Base-by-base conservation (phyloP, 2,888 invertebrate species). In the Nomada ferruginata region DNA sequence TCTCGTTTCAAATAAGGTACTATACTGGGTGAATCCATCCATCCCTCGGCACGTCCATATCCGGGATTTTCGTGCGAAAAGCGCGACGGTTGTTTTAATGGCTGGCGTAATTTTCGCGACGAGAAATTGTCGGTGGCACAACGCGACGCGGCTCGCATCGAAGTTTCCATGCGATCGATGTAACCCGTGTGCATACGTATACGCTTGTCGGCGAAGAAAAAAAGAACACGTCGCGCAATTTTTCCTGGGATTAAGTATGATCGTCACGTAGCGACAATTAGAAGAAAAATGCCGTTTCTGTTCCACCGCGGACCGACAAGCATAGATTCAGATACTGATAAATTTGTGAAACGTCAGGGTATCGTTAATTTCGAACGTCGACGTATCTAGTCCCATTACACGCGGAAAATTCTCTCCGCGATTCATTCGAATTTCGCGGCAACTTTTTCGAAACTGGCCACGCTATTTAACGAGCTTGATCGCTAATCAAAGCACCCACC, bases 161-260 rank as follows among this genome's bases (percentile, higher is more conserved):
- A 79, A 79, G 76, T 80, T 85, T 81, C 84, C 79, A 79, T 66
- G 72, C 83, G 88, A 90, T 90, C 91, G 87, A 90, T 89, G 84
- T 82, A 83, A 82, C 82, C 44, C 42, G 29, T 36, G 68, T 68
- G 47, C 59, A 65, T 47, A 47, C 15, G 47, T 47, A 47, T 64
- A 69, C 47, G 44, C 42, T 55, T 23, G 63, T 47, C 53, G 55
- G 72, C 71, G 73, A 76, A 26, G 26, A 26, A 26, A 77, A 86
- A 82, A 79, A 77, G 70, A 72, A 36, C 18, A 18, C 20, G 59
- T 77, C 29, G 29, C 3, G 60, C 69, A 71, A 71, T 78, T 79
- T 70, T 76, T 68, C 85, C 26, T n/a, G 83, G 73, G 80, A 78
- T 79, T 72, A 71, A 71, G 64, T 55, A 47, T 44, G 59, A 53